phyloP scores from a whole-genome alignment of 2,797 vertebrate genomes.

The Acropternis orthonyx region DNA sequence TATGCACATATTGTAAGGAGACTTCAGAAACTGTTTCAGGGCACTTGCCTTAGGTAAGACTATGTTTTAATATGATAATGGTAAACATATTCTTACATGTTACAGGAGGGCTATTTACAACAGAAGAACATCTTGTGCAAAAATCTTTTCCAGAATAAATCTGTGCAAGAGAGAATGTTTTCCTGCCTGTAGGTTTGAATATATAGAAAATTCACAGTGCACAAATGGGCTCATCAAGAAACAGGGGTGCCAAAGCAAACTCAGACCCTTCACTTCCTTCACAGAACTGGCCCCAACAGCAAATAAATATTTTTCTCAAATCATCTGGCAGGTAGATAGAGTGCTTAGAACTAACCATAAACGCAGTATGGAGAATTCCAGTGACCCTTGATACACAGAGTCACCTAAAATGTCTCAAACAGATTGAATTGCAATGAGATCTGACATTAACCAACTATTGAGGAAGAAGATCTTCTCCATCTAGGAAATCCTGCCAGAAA shows the following conservation, averaged over 20 bases:
- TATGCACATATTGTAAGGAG: neutral
- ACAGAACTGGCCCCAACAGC: neutral
- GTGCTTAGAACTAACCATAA: neutral
- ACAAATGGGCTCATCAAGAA: neutral
- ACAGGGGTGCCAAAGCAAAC: neutral
- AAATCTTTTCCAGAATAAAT: neutral
- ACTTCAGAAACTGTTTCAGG: neutral
- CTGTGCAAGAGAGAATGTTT: neutral
- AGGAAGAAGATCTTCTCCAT: neutral
- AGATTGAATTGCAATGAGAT: neutral
- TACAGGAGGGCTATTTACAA: neutral
- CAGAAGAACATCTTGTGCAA: rapidly evolving
- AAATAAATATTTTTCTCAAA: neutral
- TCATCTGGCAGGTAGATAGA: neutral
- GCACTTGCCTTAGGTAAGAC: neutral
- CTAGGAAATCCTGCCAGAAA: neutral
- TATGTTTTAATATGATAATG: neutral
- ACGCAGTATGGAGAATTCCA: neutral
- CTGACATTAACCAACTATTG: neutral
- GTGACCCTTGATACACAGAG: rapidly evolving
- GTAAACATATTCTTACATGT: neutral
- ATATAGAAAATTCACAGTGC: rapidly evolving
- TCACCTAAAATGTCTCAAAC: neutral
- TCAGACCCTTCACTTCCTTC: neutral
- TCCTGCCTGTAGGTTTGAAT: neutral